Evolutionary conservation across 2,113 vertebrate species (phyloP).

Genomic region (Rhabdomys dilectus): DNA sequence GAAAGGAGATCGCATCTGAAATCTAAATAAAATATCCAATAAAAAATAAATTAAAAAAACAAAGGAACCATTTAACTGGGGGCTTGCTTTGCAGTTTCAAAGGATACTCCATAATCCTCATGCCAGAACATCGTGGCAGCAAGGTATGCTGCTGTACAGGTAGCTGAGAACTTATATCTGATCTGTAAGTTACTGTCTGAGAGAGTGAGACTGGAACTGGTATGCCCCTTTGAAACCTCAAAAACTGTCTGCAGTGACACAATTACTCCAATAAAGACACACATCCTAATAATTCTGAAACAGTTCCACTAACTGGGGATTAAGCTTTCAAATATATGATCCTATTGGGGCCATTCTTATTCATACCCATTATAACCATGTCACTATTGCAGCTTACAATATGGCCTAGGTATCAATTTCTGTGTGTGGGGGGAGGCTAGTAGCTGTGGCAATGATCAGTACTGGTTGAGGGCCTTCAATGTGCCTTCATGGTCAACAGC

Average conservation of each 20-base stretch:
- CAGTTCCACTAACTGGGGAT: not conserved
- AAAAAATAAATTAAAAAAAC: too few relatives aligned
- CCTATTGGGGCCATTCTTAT: not conserved
- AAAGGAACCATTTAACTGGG: not conserved
- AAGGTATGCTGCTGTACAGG: not conserved
- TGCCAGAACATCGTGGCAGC: not conserved
- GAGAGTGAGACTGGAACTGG: accelerated
- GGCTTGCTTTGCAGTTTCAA: not conserved
- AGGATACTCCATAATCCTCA: not conserved
- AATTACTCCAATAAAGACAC: not conserved
- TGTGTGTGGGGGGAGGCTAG: accelerated
- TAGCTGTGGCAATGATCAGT: not conserved
- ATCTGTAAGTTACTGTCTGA: not conserved
- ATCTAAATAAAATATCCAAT: too few relatives aligned
- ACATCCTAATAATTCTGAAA: not conserved
- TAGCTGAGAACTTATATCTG: not conserved
- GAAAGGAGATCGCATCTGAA: too few relatives aligned
- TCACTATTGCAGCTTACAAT: not conserved
- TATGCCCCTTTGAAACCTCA: not conserved
- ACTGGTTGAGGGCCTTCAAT: not conserved
- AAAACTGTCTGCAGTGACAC: not conserved
- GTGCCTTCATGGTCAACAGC: not conserved
- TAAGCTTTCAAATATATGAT: not conserved
- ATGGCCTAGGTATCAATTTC: not conserved
- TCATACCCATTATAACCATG: not conserved